Evolutionary conservation across 1,140 invertebrate species (phyloP).

Genomic region (Manduca sexta): DNA sequence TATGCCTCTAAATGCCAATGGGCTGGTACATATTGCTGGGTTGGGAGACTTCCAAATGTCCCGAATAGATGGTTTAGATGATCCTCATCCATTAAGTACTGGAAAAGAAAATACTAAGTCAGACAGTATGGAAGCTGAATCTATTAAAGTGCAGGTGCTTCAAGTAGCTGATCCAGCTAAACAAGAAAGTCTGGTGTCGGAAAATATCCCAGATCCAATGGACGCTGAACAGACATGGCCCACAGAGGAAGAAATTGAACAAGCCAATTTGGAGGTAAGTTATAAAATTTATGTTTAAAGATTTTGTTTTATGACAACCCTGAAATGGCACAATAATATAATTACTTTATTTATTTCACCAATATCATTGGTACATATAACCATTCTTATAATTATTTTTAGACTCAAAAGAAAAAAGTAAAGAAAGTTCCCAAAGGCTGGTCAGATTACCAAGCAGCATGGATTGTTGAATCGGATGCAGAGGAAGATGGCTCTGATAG

Average conservation of each 20-base stretch:
- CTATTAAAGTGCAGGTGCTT: slow-evolving; percentile 71
- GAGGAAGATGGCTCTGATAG: slow-evolving; percentile 64
- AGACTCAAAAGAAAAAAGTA: slow-evolving; percentile 77
- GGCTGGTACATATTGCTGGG: slow-evolving; percentile 91
- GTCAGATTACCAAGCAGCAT: slow-evolving; percentile 97
- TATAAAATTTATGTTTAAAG: background rate
- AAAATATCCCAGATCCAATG: slow-evolving; percentile 92
- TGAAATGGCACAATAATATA: too few relatives aligned
- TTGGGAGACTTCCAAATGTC: slow-evolving; percentile 94
- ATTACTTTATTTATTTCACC: too few relatives aligned
- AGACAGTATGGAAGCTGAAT: slow-evolving; percentile 54
- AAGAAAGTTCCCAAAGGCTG: slow-evolving; percentile 95
- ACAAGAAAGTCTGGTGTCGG: slow-evolving; percentile 84
- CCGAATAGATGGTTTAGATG: slow-evolving; percentile 82
- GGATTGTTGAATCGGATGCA: slow-evolving; percentile 83
- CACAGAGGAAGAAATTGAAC: slow-evolving; percentile 90
- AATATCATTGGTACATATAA: too few relatives aligned
- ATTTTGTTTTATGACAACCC: too few relatives aligned
- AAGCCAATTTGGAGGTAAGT: slow-evolving; percentile 77
- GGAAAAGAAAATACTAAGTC: slow-evolving; percentile 53
- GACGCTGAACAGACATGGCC: slow-evolving; percentile 98
- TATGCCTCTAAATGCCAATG: slow-evolving; percentile 87
- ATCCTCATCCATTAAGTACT: slow-evolving; percentile 83
- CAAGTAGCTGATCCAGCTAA: slow-evolving; percentile 78
- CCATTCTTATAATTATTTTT: slow-evolving; percentile 8